Percentiles rank a stretch among this genome's conserved stretches.
These are phyloP conservation scores for Pseudomyrmex flavicornis DNA, from an alignment of 1,140 invertebrate species.

Conservation along the genomic window DNA sequence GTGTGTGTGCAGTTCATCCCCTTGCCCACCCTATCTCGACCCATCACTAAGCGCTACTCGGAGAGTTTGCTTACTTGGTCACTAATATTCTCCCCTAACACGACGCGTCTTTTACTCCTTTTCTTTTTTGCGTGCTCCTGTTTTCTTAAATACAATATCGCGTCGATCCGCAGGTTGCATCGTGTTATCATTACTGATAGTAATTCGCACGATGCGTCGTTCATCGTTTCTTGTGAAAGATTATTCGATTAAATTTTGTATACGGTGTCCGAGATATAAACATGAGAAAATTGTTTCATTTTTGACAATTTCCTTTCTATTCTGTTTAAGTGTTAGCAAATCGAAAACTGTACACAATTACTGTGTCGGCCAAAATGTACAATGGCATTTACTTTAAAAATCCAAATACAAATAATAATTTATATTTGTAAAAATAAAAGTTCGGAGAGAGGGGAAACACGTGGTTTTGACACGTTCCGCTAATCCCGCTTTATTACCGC, in stretches of 20 bases:
- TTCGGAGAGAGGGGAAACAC: background rate
- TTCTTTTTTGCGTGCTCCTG: background rate
- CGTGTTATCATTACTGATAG: too few relatives aligned
- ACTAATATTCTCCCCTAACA: conserved; percentile 7
- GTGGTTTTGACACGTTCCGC: background rate
- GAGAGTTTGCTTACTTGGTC: background rate
- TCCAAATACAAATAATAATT: too few relatives aligned
- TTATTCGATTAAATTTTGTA: too few relatives aligned
- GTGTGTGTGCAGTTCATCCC: conserved; percentile 58
- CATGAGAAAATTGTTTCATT: too few relatives aligned
- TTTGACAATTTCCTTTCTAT: too few relatives aligned
- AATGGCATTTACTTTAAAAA: too few relatives aligned
- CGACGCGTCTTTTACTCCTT: background rate
- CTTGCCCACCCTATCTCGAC: conserved; percentile 49
- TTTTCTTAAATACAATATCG: background rate
- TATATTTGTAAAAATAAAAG: conserved; percentile 8
- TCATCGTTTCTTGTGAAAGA: too few relatives aligned
- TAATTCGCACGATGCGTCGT: too few relatives aligned
- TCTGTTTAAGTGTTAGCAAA: too few relatives aligned
- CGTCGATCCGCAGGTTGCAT: too few relatives aligned
- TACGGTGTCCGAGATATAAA: too few relatives aligned
- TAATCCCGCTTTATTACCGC: background rate
- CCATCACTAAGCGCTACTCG: background rate
- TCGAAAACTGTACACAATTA: background rate
- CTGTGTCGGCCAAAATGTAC: background rate